A percentile compares a stretch with the other conserved stretches of the same genome.
These are phyloP conservation scores for Drosophila suzukii DNA, from an alignment of 1,140 invertebrate species.

Conservation along the genomic window DNA sequence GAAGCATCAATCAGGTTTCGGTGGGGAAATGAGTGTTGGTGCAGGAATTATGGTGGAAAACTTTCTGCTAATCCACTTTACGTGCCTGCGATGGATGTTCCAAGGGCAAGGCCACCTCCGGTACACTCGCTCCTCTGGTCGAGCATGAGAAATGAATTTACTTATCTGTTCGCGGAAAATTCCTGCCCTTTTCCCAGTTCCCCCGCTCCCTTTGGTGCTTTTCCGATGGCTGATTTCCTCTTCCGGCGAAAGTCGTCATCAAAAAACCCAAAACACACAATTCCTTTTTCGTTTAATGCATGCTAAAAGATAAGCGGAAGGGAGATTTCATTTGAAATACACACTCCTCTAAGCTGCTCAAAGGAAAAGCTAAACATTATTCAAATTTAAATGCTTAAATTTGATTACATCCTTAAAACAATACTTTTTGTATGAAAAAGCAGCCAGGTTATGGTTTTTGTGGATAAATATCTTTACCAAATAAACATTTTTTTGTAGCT, in stretches of 20 bases:
- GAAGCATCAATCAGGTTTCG: conserved; percentile 44
- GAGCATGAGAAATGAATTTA: conserved; percentile 52
- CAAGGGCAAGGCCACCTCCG: conserved; percentile 36
- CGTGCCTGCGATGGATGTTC: conserved; percentile 42
- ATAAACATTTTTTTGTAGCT: no score
- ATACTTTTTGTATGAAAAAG: not conserved
- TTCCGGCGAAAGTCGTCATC: conserved; percentile 37
- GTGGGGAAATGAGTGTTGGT: conserved; percentile 15
- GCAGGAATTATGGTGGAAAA: conserved; percentile 34
- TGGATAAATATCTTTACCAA: no score
- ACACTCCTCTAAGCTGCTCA: conserved; percentile 13
- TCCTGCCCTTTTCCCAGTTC: conserved; percentile 1
- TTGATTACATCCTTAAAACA: not conserved
- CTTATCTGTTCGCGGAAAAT: conserved; percentile 30
- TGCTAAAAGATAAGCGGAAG: conserved; percentile 4
- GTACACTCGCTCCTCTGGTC: conserved; percentile 31
- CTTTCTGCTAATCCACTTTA: conserved; percentile 47
- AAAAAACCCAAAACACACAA: conserved; percentile 40
- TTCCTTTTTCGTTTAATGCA: conserved; percentile 35
- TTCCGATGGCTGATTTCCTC: conserved; percentile 39
- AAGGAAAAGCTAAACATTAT: not conserved
- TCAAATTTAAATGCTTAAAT: conserved; percentile 8
- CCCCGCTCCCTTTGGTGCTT: not conserved
- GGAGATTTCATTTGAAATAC: conserved; percentile 12
- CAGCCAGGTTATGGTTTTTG: no score